Conservation (phyloP, 2,113 vertebrate species). For the Canis aureus region DNA sequence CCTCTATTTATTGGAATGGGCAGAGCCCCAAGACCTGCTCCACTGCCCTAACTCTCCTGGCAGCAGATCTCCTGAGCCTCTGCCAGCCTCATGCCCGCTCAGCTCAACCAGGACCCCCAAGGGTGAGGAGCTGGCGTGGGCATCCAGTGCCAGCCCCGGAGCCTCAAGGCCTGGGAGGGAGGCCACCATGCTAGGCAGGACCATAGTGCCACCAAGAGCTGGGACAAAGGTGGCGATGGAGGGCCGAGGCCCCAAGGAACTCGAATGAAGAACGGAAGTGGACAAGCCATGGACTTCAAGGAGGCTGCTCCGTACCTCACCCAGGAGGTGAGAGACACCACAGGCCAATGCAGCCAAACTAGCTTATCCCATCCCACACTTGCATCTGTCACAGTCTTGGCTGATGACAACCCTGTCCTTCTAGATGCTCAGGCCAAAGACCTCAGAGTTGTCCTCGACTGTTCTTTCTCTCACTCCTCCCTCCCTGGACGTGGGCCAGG, state of each 20-base stretch:
- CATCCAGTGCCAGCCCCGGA: background rate
- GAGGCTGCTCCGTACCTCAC: background rate
- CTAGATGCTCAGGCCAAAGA: background rate
- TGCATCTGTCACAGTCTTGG: background rate
- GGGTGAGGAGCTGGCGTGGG: too few species aligned
- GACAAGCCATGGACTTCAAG: too few species aligned
- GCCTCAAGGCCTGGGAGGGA: background rate
- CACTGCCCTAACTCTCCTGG: background rate
- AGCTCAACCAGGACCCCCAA: background rate
- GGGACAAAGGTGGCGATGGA: background rate
- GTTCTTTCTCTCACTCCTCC: background rate
- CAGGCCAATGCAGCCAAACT: fast-evolving
- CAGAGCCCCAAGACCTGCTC: background rate
- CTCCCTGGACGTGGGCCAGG: background rate
- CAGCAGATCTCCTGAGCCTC: background rate
- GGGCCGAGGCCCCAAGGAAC: background rate
- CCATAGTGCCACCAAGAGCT: background rate
- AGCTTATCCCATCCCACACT: background rate
- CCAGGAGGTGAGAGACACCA: background rate
- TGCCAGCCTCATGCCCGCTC: background rate
- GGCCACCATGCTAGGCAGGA: background rate
- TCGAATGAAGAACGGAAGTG: background rate
- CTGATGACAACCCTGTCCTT: background rate
- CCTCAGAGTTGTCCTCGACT: too few species aligned
- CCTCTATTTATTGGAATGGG: background rate